Base-by-base conservation (phyloP, 2,888 invertebrate genomes). In the Erynnis tages region DNA sequence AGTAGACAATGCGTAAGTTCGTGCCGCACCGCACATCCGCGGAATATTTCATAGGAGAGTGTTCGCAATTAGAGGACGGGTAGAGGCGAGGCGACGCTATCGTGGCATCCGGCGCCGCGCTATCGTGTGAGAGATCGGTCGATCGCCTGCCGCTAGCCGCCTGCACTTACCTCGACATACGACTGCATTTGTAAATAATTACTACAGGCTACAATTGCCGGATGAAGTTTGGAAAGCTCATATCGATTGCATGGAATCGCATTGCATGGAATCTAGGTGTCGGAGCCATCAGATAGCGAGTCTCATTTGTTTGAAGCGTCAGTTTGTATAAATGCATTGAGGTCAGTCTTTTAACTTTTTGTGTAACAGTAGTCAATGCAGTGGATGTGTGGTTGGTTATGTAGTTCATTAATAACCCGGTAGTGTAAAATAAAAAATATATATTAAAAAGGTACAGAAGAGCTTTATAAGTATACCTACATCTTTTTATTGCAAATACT, bases 121-220 rank as follows among this genome's bases (percentile, higher is more conserved):
- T 81, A 85, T 85, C 85, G 73, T 79, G 79, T 84, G 85, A 79
- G 84, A 86, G 81, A 86, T 84, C 85, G 70, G 54, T 54, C 38
- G 61, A 63, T 56, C 62, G 58, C 61, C 54, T 43, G 54, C 54
- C 50, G 53, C 54, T 50, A 52, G 55, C 59, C 54, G 54, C 53
- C 35, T 53, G 58, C 58, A 59, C 57, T 60, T 52, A 56, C 55
- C 54, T 55, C 55, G 54, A 57, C 57, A 53, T 55, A 53, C 53
- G 55, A 57, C 54, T 53, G 54, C 53, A 54, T 58, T 58, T 59
- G 52, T 54, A 56, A 58, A 60, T 59, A 58, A 63, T 61, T 58
- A 61, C 55, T 53, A 54, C 44, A 10, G 34, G 53, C 47, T 49
- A 55, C 44, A 30, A 48, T 52, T 19, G 30, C 29, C 6, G 10